Base-by-base conservation (phyloP, 2,113 vertebrate species). In the Hylia prasina region DNA sequence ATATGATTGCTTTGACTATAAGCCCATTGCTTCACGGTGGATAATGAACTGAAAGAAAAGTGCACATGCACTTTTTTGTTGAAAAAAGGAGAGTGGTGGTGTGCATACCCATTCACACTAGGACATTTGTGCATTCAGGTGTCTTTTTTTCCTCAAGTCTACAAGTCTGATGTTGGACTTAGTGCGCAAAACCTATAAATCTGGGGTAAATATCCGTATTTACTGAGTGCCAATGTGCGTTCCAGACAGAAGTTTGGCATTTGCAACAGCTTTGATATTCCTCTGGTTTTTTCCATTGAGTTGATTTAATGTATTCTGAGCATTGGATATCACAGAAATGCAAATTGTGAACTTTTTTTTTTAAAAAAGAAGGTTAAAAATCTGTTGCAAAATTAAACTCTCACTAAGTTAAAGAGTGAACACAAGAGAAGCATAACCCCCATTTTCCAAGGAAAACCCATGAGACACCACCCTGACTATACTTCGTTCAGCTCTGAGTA, bases 201-300 rank as follows among this genome's bases (percentile, higher is more conserved):
- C 37, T 85, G 42, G 18, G 31, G 17, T 86, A 30, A 3, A 5
- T 76, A 92, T 27, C 45, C 15, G 0, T 42, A 15, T 40, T 30
- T 11, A 7, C 23, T 65, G 56, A 21, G 4, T 86, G 70, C 79
- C 71, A 72, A 0, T 39, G 20, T 76, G 66, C 48, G 4, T 92
- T 85, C 85, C 88, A 90, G n/a, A 37, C 53, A 77, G 88, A 87
- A 93, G 54, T 85, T 61, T 90, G 75, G 75, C 85, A 90, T 76
- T 89, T 85, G 53, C 57, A 88, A 25, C 31, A 73, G 75, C 82
- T 91, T 85, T 87, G 61, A 61, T 80, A 76, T n/a, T 80, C 40
- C 16, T 81, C 71, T 89, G 47, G 0, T 84, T 77, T 11, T 78
- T 94, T 56, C 60, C 72, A 0, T 61, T 53, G 87, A 61, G 14